phyloP scores from a whole-genome alignment of 2,797 vertebrate species.

The Benthosema pterotum region DNA sequence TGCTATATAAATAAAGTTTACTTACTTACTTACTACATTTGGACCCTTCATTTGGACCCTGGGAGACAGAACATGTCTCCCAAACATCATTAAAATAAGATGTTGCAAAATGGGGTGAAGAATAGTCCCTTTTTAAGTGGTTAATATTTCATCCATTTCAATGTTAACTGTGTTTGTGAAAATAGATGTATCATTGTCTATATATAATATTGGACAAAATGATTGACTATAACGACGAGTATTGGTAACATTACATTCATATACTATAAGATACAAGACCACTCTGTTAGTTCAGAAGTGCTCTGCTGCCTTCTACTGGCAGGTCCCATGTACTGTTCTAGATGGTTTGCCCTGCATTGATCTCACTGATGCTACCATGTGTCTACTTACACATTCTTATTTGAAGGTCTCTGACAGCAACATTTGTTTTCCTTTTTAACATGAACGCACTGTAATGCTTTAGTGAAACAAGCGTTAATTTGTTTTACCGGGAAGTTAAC shows the following conservation, averaged over 20 bases:
- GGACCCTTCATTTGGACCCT: too few relatives aligned
- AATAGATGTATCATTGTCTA: conserved; percentile 14
- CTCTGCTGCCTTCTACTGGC: conserved; percentile 61
- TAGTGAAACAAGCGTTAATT: background rate
- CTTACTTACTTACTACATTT: too few relatives aligned
- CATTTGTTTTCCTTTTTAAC: conserved; percentile 22
- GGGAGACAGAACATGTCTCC: too few relatives aligned
- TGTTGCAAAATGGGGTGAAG: too few relatives aligned
- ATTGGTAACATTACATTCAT: conserved; percentile 29
- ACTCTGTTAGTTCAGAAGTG: conserved; percentile 28
- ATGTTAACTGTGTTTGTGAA: conserved; percentile 17
- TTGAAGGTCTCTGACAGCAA: conserved; percentile 22
- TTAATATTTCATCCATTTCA: conserved; percentile 53
- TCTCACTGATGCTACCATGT: conserved; percentile 7
- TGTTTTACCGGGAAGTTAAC: too few relatives aligned
- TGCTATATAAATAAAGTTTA: too few relatives aligned
- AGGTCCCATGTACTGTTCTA: conserved; percentile 40
- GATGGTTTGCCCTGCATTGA: conserved; percentile 5
- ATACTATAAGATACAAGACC: conserved; percentile 34
- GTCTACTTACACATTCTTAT: too few relatives aligned
- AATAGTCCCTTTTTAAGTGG: too few relatives aligned
- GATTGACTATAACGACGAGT: background rate
- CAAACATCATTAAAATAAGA: too few relatives aligned
- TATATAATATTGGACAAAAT: conserved; percentile 18
- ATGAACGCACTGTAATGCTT: conserved; percentile 48